Conservation (phyloP, 2,888 invertebrate genomes). For the Acronicta leporina region DNA sequence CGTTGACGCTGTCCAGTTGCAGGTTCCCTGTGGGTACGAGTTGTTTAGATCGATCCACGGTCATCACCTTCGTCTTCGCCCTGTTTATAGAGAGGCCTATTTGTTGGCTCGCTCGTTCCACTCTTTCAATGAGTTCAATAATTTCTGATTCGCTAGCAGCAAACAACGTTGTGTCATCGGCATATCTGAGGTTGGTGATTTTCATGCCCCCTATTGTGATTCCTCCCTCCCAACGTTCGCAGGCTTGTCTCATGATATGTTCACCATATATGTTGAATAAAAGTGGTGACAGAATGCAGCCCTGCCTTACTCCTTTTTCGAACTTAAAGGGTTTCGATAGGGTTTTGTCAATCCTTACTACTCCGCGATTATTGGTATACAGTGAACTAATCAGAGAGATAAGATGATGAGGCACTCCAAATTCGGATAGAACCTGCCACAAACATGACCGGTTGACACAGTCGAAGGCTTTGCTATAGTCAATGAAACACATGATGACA, state of each 20-base stretch:
- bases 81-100: no score
- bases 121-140: no score
- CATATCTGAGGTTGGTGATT: no score
- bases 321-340: not conserved
- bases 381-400: not conserved
- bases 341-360: not conserved
- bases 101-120: no score
- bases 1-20: no score
- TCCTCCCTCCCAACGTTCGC: not conserved
- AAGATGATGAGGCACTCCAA: not conserved
- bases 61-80: no score
- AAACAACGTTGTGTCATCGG: no score
- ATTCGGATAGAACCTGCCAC: not conserved
- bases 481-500: not conserved
- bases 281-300: not conserved
- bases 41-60: no score
- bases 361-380: not conserved
- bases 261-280: no score
- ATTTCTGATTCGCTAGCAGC: no score
- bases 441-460: not conserved
- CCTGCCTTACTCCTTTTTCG: not conserved
- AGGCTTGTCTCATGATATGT: not conserved
- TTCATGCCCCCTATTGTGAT: no score
- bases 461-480: not conserved
- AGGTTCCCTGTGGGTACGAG: no score